Conservation (phyloP, 2,113 vertebrate species). For the Ammodytes marinus region DNA sequence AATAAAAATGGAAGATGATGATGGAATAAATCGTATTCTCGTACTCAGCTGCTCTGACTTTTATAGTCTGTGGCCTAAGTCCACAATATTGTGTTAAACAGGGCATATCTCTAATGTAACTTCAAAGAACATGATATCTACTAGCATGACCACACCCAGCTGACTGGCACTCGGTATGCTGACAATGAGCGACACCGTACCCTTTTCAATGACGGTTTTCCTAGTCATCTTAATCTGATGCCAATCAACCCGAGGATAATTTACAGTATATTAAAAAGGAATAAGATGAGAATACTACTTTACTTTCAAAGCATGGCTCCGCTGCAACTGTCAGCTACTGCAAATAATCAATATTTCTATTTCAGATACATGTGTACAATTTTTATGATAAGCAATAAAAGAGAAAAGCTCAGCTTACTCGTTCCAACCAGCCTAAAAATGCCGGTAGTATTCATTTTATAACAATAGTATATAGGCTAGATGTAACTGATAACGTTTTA, state of each 20-base stretch:
- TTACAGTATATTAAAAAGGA: not conserved
- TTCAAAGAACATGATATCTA: slow-evolving; percentile 14
- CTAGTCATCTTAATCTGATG: not conserved
- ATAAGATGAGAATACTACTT: slow-evolving; percentile 4
- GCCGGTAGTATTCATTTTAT: not conserved
- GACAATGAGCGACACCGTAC: slow-evolving; percentile 18
- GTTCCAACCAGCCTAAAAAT: not conserved
- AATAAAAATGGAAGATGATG: not conserved
- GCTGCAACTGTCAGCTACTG: not conserved
- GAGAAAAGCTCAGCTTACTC: not conserved
- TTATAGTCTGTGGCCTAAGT: slow-evolving; percentile 3
- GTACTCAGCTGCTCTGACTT: not conserved
- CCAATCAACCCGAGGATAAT: not conserved
- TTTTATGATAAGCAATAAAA: not conserved
- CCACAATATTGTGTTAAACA: slow-evolving; percentile 13
- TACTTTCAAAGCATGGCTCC: not conserved
- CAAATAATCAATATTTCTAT: slow-evolving; percentile 1
- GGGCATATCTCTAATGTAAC: not conserved
- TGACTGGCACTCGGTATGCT: slow-evolving; percentile 14
- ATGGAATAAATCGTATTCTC: not conserved
- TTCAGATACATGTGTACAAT: not conserved
- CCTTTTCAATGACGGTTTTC: not conserved
- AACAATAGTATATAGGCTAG: not conserved
- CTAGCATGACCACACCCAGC: slow-evolving; percentile 45
- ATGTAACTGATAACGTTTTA: not conserved